These are phyloP conservation scores for Cepaea nemoralis DNA, from an alignment of 1,140 invertebrate genomes.

Conservation along the genomic window DNA sequence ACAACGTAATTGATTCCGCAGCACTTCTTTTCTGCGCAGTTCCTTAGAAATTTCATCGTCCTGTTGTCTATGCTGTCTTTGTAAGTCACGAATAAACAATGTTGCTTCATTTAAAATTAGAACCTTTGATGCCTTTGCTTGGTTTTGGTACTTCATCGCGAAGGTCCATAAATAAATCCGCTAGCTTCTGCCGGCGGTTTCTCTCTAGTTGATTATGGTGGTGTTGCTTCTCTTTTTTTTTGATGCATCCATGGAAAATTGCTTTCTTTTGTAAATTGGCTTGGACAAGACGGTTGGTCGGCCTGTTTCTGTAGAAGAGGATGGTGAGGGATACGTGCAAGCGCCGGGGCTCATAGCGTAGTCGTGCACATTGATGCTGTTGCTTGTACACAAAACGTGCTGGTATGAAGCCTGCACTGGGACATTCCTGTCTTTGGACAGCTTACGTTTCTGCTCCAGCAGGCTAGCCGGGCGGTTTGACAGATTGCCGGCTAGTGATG, in stretches of 20 bases:
- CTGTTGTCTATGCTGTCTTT: slow-evolving; percentile 26
- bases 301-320: slow-evolving; percentile 29
- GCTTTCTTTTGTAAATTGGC: slow-evolving; percentile 30
- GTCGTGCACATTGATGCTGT: slow-evolving; percentile 39
- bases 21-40: not conserved
- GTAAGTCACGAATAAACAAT: slow-evolving; percentile 25
- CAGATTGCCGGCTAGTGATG: not conserved
- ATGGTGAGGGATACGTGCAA: slow-evolving; percentile 6
- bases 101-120: slow-evolving; percentile 39
- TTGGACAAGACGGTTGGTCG: slow-evolving; percentile 23
- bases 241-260: slow-evolving; percentile 7
- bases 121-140: slow-evolving; percentile 36
- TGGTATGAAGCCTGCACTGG: not conserved
- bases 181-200: slow-evolving; percentile 38
- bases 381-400: slow-evolving; percentile 17
- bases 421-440: slow-evolving; percentile 28
- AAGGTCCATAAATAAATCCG: slow-evolving; percentile 37
- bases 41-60: slow-evolving; percentile 24
- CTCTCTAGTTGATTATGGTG: slow-evolving; percentile 40
- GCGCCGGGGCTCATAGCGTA: slow-evolving; percentile 39
- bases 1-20: slow-evolving; percentile 15
- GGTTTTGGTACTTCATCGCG: slow-evolving; percentile 34
- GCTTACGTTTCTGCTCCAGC: slow-evolving; percentile 26
- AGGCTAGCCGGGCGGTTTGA: not conserved
- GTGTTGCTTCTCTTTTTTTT: slow-evolving; percentile 41